phyloP scores from a whole-genome alignment of 2,113 vertebrate species.

The Mungos mungo region DNA sequence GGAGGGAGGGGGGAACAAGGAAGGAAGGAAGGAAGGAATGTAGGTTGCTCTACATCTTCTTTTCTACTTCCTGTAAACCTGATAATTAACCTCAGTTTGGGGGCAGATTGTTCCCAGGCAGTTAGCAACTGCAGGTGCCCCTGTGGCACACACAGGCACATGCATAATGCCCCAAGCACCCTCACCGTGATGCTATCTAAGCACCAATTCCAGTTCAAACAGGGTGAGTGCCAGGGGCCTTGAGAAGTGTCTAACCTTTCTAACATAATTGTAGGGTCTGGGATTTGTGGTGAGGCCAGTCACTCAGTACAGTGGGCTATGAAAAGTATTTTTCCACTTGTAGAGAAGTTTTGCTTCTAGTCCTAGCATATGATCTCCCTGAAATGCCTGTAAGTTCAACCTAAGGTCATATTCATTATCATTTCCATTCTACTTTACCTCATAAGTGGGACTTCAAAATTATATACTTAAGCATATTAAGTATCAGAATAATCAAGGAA shows the following conservation, averaged over 20 bases:
- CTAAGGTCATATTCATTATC: constrained; percentile 44
- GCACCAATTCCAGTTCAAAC: neutral
- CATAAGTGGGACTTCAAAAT: constrained; percentile 42
- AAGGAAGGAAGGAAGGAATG: neutral
- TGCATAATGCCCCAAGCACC: neutral
- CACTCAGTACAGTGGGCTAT: neutral
- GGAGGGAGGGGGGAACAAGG: neutral
- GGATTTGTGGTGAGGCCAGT: constrained; percentile 30
- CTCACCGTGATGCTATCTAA: neutral
- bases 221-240: neutral
- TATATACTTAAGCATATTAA: constrained; percentile 26
- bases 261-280: constrained; percentile 25
- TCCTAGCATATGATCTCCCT: neutral
- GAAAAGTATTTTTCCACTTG: constrained; percentile 49
- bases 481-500: constrained; percentile 47
- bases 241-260: neutral
- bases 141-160: neutral
- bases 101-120: neutral
- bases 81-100: neutral
- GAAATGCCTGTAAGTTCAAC: constrained; percentile 57
- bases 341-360: constrained; percentile 4
- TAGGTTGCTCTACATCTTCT: neutral
- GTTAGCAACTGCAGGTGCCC: neutral
- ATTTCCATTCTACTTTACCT: constrained; percentile 46
- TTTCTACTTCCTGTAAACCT: neutral